Evolutionary conservation across 53 echinoderm and acorn worm species (phyloP), one percentile per base, ranked within the genome.

Genomic region (Astropecten irregularis): DNA sequence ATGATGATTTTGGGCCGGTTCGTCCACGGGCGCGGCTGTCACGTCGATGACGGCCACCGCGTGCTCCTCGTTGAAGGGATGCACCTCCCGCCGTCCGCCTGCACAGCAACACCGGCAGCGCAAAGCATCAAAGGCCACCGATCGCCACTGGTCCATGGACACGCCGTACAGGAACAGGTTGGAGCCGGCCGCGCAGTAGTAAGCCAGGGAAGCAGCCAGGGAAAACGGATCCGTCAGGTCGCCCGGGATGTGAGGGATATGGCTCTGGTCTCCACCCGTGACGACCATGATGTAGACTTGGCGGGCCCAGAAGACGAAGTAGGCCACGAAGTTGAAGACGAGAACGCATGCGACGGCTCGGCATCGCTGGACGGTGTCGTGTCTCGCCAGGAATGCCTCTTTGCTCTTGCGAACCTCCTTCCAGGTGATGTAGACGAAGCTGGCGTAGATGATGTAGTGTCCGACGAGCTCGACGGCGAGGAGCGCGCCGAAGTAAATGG

Each of bases 161-260:
- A 59, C 37, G 30, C 65, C n/a, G 54, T 50, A 89, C 44, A 91
- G 38, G 25, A 86, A 22, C 34, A 94, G 69, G 52, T 84, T 91
- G n/a, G 76, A 55, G 48, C 88, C 76, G 3, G 94, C 88, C 25
- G 88, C 77, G 13, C 83, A 23, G 77, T 94, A 94, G 11, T 88
- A 57, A 42, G 84, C 29, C 11, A 77, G 47, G 21, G 94, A 76
- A 13, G 89, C 67, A 2, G 83, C 86, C 1, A 89, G n/a, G 18
- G 88, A 68, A 42, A 88, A 54, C 3, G 86, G 70, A 23, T 73
- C 69, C 10, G 20, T 42, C 22, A 79, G 61, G 33, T 86, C 91
- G 49, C 88, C 85, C 2, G 91, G 94, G 26, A 94, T 59, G 66
- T 88, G 94, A 18, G 76, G 83, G 33, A 66, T 71, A 10, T 72